Evolutionary conservation across 64 coral and sea anemone genomes (phyloP), one percentile per base, ranked within the genome.

Genomic region (Porites australiensis): DNA sequence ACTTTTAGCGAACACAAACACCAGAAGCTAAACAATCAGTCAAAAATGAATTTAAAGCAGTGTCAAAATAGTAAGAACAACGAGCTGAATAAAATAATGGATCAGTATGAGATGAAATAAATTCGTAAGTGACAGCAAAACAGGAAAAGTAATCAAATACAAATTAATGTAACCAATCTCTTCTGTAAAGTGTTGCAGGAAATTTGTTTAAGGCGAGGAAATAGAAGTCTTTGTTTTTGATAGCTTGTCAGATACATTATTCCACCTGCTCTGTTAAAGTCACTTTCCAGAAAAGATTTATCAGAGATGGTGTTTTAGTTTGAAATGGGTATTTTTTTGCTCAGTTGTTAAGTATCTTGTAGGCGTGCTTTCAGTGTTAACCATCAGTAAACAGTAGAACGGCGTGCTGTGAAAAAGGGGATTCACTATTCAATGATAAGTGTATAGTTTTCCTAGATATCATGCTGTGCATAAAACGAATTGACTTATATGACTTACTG

Each of bases 191-290:
- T 74, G 72, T 15, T 14, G 3, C 43, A 45, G 13, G 72, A 46
- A 74, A 74, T 74, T 74, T 74, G 72, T 74, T 74, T 74, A 74
- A 74, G 72, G 6, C 44, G 12, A 46, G 1, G 44, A 74, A 74
- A 74, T 74, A 3, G 43, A 74, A 45, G 12, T 47, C 11, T 74
- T 45, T 49, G 20, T 47, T 13, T 37, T 48, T 48, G 44, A 74
- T 45, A 48, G 43, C 62, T 64, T 64, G 62, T 64, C 62, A 14
- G 13, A 9, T 13, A 16, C 18, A 16, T 64, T 19, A 64, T 16
- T 64, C 62, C 62, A 64, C 18, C 62, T 64, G 62, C 13, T 19
- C 5, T 1, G 18, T 19, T 18, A 16, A 12, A 16, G 62, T 64
- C 62, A 13, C 11, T 12, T 64, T 64, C 13, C 13, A 16, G 18